Evolutionary conservation across 2,888 invertebrate genomes (phyloP), one percentile per base, ranked within the genome.

Genomic region (Electrophaes corylata): DNA sequence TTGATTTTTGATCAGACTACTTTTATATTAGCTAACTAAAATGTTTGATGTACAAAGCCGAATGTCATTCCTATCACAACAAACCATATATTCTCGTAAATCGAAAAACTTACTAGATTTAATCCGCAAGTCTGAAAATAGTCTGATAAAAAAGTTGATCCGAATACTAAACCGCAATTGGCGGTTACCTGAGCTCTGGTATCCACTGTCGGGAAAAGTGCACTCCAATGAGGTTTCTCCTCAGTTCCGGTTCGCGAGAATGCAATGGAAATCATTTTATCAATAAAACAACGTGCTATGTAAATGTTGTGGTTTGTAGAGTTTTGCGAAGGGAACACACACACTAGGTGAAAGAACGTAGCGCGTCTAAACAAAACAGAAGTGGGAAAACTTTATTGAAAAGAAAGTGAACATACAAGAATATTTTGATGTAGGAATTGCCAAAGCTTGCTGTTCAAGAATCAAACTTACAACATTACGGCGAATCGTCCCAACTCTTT

Each of bases 201-300:
- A 73, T 72, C 73, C 62, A 56, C 44, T 72, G 60, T 65, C 66
- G 64, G 61, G 73, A 75, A 75, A 73, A 73, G 67, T 69, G 65
- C 57, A 53, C 53, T 51, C 50, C 51, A 60, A 65, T 60, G 53
- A 65, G 67, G 75, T 88, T 86, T 86, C 86, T 78, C 78, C 72
- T 69, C 70, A 78, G 81, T 83, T 84, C 85, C 82, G 86, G 81
- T 72, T 81, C 47, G 45, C 41, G 61, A 71, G 76, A 60, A 60
- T 60, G 59, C 59, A 57, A 75, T 74, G 72, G 78, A 79, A 75
- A 78, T 72, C 23, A 44, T 37, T 49, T 55, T 51, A 60, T 60
- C 55, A 60, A 60, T 51, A 47, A 51, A 52, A 41, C 35, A 20
- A 20, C 39, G 11, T 26, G 10, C 5, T 12, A 43, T 50, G 33